These are phyloP conservation scores for Pollenia labialis DNA, from an alignment of 2,888 invertebrate species.

Conservation along the genomic window DNA sequence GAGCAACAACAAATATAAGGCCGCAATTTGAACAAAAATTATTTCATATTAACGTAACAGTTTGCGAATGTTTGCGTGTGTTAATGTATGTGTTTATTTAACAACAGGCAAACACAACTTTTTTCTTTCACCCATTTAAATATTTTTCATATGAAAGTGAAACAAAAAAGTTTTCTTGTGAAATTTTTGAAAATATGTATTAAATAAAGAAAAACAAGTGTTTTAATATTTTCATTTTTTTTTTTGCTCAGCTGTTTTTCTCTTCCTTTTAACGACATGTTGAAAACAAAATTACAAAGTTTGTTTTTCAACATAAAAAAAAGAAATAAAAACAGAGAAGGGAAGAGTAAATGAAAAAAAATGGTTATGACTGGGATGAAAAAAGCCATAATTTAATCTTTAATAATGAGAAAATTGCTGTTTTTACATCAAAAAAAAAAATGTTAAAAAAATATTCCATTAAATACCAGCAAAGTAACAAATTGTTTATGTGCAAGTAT, in stretches of 20 bases:
- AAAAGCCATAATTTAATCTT: conserved; percentile 37
- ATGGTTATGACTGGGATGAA: neutral
- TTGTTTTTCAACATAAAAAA: conserved; percentile 3
- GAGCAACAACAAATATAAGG: conserved; percentile 25
- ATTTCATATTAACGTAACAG: neutral
- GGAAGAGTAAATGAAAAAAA: conserved; percentile 6
- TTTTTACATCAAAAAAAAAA: conserved; percentile 7
- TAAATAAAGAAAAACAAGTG: conserved; percentile 25
- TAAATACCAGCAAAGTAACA: neutral
- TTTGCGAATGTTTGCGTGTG: neutral
- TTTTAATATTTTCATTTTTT: neutral
- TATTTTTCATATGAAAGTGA: conserved; percentile 44
- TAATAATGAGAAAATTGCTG: conserved; percentile 22
- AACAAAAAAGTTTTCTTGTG: conserved; percentile 41
- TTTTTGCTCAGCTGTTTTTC: conserved; percentile 4
- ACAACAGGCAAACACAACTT: neutral
- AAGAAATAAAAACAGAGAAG: neutral
- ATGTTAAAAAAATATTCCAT: conserved; percentile 9
- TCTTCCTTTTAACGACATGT: conserved; percentile 17
- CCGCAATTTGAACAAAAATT: conserved; percentile 22
- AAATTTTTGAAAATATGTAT: conserved; percentile 17
- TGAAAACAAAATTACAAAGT: conserved; percentile 42
- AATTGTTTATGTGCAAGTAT: neutral
- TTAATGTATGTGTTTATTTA: neutral
- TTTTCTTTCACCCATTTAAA: conserved; percentile 17